Conservation (phyloP, 2,888 invertebrate genomes). For the Drosophila longiperda region DNA sequence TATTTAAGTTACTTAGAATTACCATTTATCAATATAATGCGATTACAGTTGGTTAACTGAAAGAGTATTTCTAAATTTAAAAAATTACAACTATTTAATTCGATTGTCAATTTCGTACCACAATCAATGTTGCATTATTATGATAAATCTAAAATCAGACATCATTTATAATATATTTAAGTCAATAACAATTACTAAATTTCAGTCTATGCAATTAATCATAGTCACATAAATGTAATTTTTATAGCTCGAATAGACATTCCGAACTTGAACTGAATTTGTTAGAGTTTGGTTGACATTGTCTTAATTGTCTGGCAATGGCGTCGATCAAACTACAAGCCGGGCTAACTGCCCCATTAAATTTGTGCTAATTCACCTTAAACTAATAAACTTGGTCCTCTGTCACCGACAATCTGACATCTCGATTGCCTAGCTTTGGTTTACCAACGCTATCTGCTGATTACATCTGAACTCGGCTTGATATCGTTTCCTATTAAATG, state of each 20-base stretch:
- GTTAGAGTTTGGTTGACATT: constrained; percentile 15
- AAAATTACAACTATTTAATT: background rate
- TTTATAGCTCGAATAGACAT: background rate
- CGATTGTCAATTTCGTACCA: background rate
- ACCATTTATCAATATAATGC: too few relatives aligned
- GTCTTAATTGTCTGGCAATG: constrained; percentile 8
- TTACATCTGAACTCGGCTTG: constrained; percentile 14
- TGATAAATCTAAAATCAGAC: background rate
- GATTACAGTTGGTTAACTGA: background rate
- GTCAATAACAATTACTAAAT: background rate
- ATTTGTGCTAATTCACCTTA: constrained; percentile 25
- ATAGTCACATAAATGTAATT: background rate
- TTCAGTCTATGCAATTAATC: background rate
- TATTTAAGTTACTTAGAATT: background rate
- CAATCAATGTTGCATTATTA: too few relatives aligned
- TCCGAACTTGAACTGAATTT: constrained; percentile 17
- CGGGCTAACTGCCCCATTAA: constrained; percentile 13
- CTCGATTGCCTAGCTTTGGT: background rate
- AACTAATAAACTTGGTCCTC: constrained; percentile 3
- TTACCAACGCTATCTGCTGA: constrained; percentile 2
- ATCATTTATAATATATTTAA: background rate
- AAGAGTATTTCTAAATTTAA: background rate
- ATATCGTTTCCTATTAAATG: constrained; percentile 1
- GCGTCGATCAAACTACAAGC: constrained; percentile 23
- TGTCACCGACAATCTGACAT: constrained; percentile 1